These are phyloP conservation scores for Cynopterus sphinx DNA, from an alignment of 2,797 vertebrate genomes.

Conservation along the genomic window DNA sequence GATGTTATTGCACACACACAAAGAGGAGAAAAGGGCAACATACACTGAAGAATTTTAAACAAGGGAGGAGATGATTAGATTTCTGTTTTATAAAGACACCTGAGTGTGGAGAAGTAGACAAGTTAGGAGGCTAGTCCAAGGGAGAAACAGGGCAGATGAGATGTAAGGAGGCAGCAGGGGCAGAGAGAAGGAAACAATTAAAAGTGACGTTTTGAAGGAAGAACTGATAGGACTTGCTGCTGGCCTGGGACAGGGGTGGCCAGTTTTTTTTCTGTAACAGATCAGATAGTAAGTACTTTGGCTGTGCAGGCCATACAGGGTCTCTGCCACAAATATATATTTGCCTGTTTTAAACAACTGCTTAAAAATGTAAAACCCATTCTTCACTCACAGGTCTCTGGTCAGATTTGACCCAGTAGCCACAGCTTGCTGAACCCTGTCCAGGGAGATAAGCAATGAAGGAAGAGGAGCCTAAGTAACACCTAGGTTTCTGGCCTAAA, in stretches of 20 bases:
- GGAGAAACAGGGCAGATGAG: neutral
- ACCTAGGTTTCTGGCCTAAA: neutral
- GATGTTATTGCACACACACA: neutral
- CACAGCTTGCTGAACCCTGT: neutral
- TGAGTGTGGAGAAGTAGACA: neutral
- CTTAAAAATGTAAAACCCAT: constrained; percentile 32
- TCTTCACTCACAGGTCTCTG: neutral
- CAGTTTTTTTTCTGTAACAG: neutral
- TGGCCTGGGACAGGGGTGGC: neutral
- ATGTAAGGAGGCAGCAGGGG: neutral
- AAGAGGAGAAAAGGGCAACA: neutral
- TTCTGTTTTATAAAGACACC: neutral
- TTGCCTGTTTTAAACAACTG: neutral
- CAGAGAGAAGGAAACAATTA: neutral
- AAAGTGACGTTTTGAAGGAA: neutral
- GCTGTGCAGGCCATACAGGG: neutral
- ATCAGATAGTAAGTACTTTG: neutral
- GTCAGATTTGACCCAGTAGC: neutral
- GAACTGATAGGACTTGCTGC: neutral
- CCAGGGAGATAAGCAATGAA: neutral
- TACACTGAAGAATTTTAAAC: neutral
- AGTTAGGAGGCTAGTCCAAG: neutral
- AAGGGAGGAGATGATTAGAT: neutral
- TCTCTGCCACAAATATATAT: neutral
- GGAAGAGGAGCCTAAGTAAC: neutral